Evolutionary conservation across 2,113 vertebrate genomes (phyloP).

Genomic region (Dromas ardeola): DNA sequence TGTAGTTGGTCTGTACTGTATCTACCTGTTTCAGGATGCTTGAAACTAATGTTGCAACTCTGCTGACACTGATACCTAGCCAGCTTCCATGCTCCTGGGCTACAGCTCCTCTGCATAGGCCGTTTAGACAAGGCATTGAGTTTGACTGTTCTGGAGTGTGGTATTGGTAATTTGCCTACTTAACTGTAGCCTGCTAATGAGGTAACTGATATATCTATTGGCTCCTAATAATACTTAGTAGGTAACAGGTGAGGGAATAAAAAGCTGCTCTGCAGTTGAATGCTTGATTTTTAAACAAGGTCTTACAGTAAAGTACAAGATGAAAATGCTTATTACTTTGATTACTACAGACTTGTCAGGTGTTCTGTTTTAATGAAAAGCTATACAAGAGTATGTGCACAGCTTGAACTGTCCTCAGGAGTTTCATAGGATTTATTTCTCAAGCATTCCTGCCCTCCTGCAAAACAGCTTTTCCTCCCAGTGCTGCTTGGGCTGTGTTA

Average conservation of each 20-base stretch:
- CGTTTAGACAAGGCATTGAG: neutral
- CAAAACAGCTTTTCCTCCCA: neutral
- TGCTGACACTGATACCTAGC: neutral
- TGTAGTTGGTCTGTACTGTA: neutral
- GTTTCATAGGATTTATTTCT: neutral
- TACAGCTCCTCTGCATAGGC: neutral
- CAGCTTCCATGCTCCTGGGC: rapidly evolving
- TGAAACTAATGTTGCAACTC: neutral
- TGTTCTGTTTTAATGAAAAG: neutral
- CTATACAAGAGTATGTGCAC: neutral
- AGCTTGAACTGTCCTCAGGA: neutral
- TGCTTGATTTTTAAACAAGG: neutral
- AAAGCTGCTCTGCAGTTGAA: neutral
- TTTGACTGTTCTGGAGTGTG: neutral
- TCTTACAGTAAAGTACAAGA: neutral
- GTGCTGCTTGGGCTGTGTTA: neutral
- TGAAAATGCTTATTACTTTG: neutral
- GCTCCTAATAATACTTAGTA: neutral
- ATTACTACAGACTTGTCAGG: neutral
- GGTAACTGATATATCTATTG: neutral
- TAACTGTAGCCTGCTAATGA: neutral
- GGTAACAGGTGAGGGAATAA: neutral
- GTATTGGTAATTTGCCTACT: neutral
- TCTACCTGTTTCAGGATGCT: neutral
- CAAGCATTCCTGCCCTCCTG: neutral